These are phyloP conservation scores for Sinocyclocheilus rhinocerous DNA, from an alignment of 2,113 vertebrate species.

Conservation along the genomic window DNA sequence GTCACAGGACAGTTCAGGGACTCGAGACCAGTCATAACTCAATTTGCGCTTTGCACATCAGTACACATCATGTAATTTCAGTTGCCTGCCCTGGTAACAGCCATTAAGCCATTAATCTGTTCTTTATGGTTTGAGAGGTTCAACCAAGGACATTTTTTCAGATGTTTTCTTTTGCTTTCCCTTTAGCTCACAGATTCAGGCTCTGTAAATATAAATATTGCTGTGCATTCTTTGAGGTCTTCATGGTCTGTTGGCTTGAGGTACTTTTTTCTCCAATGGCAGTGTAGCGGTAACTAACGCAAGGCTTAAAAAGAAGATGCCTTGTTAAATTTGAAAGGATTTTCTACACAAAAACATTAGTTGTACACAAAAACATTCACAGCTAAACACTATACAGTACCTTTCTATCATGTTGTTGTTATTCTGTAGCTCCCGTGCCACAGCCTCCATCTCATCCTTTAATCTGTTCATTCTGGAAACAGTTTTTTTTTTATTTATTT, in stretches of 20 bases:
- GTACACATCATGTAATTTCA: not conserved
- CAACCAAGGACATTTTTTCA: not conserved
- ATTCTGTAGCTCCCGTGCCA: slow-evolving; percentile 80
- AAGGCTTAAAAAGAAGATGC: slow-evolving; percentile 51
- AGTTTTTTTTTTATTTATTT: not conserved
- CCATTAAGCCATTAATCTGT: not conserved
- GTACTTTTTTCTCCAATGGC: slow-evolving; percentile 33
- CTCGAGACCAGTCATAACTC: not conserved
- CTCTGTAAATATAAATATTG: not conserved
- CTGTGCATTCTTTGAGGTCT: not conserved
- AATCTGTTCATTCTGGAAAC: slow-evolving; percentile 85
- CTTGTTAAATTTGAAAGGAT: not conserved
- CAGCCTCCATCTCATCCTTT: slow-evolving; percentile 83
- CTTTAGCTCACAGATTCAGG: not conserved
- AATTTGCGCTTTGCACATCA: not conserved
- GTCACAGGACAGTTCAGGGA: not conserved
- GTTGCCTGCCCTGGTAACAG: not conserved
- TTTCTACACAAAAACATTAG: not conserved
- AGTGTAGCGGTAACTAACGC: slow-evolving; percentile 25
- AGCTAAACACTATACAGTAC: slow-evolving; percentile 67
- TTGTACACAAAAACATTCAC: not conserved
- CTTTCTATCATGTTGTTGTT: slow-evolving; percentile 89
- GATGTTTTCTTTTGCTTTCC: not conserved
- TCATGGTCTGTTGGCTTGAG: slow-evolving; percentile 35
- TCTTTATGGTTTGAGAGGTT: not conserved